Conservation (phyloP, 2,113 vertebrate species). For the Narcine bancroftii region DNA sequence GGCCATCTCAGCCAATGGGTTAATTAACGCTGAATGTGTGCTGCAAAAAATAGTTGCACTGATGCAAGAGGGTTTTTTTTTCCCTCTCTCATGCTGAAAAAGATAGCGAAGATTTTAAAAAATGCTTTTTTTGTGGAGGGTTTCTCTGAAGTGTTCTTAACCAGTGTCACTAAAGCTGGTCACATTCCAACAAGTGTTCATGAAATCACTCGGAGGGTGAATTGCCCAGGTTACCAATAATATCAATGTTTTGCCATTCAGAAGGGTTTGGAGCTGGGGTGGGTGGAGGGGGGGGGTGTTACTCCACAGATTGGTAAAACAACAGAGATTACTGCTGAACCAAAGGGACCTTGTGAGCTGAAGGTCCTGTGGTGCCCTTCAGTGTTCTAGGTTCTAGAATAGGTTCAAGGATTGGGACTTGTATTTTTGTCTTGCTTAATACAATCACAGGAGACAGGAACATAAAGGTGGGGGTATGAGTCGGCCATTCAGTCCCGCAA, state of each 20-base stretch:
- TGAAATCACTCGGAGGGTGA: too few species aligned
- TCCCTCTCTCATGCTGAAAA: not conserved
- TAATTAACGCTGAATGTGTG: not conserved
- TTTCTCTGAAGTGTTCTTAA: too few species aligned
- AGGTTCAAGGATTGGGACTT: not conserved
- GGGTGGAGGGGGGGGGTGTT: not conserved
- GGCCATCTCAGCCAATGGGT: not conserved
- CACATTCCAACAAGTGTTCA: not conserved
- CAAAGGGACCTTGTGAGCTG: too few species aligned
- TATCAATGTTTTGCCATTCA: not conserved
- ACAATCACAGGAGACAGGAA: not conserved
- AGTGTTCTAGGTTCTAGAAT: too few species aligned
- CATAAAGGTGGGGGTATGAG: too few species aligned
- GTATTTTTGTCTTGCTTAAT: too few species aligned
- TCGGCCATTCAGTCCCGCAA: too few species aligned
- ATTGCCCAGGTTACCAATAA: not conserved
- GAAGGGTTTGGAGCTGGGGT: too few species aligned
- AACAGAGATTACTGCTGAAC: not conserved
- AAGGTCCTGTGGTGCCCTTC: too few species aligned
- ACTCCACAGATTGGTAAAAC: not conserved
- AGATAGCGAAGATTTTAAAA: not conserved
- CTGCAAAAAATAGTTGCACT: not conserved
- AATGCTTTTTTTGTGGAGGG: too few species aligned
- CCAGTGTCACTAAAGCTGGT: not conserved
- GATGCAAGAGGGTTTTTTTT: not conserved